These are phyloP conservation scores for Agraylea sexmaculata DNA, from an alignment of 1,140 invertebrate genomes.

Conservation along the genomic window DNA sequence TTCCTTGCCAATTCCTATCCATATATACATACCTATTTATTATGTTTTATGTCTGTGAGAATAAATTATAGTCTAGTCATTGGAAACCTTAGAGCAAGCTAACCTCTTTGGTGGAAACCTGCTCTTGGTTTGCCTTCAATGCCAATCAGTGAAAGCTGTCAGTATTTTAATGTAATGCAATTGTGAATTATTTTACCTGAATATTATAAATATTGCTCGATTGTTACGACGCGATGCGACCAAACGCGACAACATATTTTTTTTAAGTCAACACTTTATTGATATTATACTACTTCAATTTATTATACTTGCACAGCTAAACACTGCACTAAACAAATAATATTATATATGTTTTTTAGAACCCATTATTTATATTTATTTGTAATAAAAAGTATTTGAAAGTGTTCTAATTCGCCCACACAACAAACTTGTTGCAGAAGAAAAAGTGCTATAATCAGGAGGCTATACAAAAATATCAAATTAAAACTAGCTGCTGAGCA, in stretches of 20 bases:
- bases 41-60: too few species aligned
- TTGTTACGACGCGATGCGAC: conserved; percentile 13
- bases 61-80: too few species aligned
- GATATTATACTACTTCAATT: conserved; percentile 8
- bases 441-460: not conserved
- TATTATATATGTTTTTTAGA: not conserved
- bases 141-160: too few species aligned
- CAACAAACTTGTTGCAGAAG: conserved; percentile 14
- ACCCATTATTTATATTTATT: not conserved
- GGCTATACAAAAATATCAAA: not conserved
- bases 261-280: conserved; percentile 14
- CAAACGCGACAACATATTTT: conserved; percentile 9
- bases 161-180: too few species aligned
- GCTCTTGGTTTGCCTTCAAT: too few species aligned
- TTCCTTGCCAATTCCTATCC: too few species aligned
- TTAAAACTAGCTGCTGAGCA: not conserved
- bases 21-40: too few species aligned
- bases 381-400: conserved; percentile 3
- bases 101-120: too few species aligned
- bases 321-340: conserved; percentile 1
- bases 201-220: too few species aligned
- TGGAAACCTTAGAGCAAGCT: too few species aligned
- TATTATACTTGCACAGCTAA: not conserved
- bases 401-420: conserved; percentile 16
- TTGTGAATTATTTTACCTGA: too few species aligned